phyloP scores from a whole-genome alignment of 1,140 invertebrate genomes.

The Globodera rostochiensis region DNA sequence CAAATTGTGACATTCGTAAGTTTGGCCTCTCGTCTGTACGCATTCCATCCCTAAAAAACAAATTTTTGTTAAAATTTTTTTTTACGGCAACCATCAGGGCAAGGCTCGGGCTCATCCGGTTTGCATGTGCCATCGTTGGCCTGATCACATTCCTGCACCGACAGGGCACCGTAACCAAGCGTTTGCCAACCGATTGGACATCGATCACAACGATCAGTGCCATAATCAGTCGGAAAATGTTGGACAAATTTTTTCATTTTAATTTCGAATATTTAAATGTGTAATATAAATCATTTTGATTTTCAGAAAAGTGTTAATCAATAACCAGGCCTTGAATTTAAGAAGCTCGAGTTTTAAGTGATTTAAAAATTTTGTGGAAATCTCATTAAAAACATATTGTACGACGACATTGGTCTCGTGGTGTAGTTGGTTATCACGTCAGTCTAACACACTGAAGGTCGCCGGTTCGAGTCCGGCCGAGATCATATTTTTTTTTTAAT shows the following conservation, averaged over 20 bases:
- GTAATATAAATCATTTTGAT: too few relatives aligned
- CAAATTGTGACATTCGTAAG: constrained; percentile 5
- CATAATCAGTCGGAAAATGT: not conserved
- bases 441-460: too few relatives aligned
- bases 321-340: too few relatives aligned
- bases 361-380: too few relatives aligned
- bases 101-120: constrained; percentile 16
- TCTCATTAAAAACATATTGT: too few relatives aligned
- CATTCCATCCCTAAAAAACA: constrained; percentile 17
- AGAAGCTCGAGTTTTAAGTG: too few relatives aligned
- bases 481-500: not conserved
- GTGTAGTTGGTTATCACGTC: too few relatives aligned
- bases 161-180: constrained; percentile 1
- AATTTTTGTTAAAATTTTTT: not conserved
- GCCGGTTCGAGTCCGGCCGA: too few relatives aligned
- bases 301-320: not conserved
- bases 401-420: too few relatives aligned
- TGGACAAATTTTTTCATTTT: not conserved
- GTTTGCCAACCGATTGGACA: constrained; percentile 14
- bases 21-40: constrained; percentile 4
- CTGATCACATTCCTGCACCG: constrained; percentile 13
- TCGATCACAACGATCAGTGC: not conserved
- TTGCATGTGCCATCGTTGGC: constrained; percentile 4
- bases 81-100: constrained; percentile 11
- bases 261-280: not conserved